Evolutionary conservation across 2,113 vertebrate species (phyloP), one percentile per base, ranked within the genome.

Genomic region (Ptychochromis oligacanthus): DNA sequence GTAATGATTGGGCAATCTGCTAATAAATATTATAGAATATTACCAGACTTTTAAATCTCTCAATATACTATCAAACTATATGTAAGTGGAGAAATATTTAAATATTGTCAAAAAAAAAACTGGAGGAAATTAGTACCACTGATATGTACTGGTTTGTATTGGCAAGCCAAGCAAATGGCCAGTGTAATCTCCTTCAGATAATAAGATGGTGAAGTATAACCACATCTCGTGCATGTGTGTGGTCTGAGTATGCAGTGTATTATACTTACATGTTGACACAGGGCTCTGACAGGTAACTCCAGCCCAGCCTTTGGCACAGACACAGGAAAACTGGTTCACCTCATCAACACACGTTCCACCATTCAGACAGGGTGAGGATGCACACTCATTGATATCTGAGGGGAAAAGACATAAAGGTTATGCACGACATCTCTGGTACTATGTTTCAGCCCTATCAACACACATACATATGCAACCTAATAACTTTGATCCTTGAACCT

Each of bases 271-370:
- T 89, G 95, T 94, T 61, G 94, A 94, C 65, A 95, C 5, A 0
- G 96, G 95, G 81, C 89, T 96, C 81, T 96, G 96, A 90, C 97
- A 98, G 82, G 83, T 95, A 34, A 79, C 82, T 77, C 97, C 97
- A 2, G 96, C 88, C 97, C 97, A 98, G 82, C 96, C 96, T 76
- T 83, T 94, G 54, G 93, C 88, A 81, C 97, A 98, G 49, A 95
- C 79, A 87, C 97, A 98, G 0, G 88, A 94, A 82, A 96, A 97
- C 82, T 93, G 94, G 88, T 95, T 96, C 43, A 95, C 87, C 38
- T 96, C 95, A 70, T 97, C 96, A 92, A 95, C 81, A 0, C 97
- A 97, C 2, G 96, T 96, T 59, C 96, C 97, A 0, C 96, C 94
- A 3, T 97, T 97, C 81, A 93, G 90, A 90, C 97, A 97, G 0